Base-by-base conservation (phyloP, 2,797 vertebrate genomes). In the Holocentrus rufus region DNA sequence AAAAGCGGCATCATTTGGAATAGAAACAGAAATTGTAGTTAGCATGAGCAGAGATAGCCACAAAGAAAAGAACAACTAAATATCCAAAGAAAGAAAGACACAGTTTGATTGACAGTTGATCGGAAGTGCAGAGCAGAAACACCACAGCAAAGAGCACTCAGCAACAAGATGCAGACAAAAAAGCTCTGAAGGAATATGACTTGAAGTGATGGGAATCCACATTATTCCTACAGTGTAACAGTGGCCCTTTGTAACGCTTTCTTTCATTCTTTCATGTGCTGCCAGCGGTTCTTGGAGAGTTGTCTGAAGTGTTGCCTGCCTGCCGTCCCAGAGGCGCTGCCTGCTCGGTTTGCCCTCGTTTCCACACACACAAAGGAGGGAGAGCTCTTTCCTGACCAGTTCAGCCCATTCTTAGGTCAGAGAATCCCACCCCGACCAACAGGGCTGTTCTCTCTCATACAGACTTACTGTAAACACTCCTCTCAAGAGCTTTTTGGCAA, bases 261-360 rank as follows among this genome's bases (percentile, higher is more conserved):
- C 42, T 69, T 8, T 4, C 31, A 1, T 10, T 55, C 84, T 90
- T 90, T 92, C 81, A 91, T 92, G 86, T 76, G 78, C 61, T 86
- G 89, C 90, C 91, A 90, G 73, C 3, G 49, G 61, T 63, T 85
- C 72, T 72, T 22, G 72, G 74, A 82, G 80, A 65, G 52, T 36
- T 31, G 69, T 80, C 74, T 79, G 79, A 74, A 50, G 76, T 62
- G 75, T 74, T 82, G 87, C 84, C 80, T 30, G 70, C 52, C 72
- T 66, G 1, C 39, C 44, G 70, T 77, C 85, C 80, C 86, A 18
- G 23, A 58, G 76, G 85, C 34, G 54, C 76, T 20, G 55, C 57
- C 22, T 62, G 44, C 63, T 65, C 27, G 66, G 49, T 76, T 83
- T 4, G 70, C 63, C 79, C 80, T 87, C 65, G 49, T 81, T 87